Percentiles rank a stretch among this genome's conserved stretches.
Evolutionary conservation across 2,113 vertebrate genomes (phyloP).

Genomic region (Solea senegalensis): DNA sequence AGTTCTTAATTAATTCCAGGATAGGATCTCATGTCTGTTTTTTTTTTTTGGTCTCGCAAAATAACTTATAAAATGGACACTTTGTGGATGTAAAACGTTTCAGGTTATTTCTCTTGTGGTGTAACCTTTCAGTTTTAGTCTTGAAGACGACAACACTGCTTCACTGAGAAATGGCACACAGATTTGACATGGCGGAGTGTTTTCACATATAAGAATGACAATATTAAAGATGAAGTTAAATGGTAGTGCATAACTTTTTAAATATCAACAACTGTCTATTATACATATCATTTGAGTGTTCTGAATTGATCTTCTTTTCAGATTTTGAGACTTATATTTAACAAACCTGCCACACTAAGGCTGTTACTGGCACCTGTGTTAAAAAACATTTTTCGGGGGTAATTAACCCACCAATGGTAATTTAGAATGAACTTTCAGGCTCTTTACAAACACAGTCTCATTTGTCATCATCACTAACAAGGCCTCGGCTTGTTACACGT

Average conservation of each 20-base stretch:
- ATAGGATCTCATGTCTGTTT: conserved; percentile 36
- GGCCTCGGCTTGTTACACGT: conserved; percentile 2
- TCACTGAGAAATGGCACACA: background rate
- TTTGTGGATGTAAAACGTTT: conserved; percentile 22
- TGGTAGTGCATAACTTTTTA: no score
- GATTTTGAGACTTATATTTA: no score
- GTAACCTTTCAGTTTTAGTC: conserved; percentile 22
- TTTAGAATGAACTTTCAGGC: background rate
- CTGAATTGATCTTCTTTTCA: no score
- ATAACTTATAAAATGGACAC: conserved; percentile 35
- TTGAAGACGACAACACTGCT: background rate
- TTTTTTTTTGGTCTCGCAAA: conserved; percentile 2
- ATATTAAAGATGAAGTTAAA: no score
- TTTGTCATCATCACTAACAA: conserved; percentile 5
- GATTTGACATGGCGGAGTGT: background rate
- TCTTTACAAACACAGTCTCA: conserved; percentile 2
- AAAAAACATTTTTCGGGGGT: no score
- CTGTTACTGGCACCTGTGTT: no score
- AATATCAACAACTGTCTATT: no score
- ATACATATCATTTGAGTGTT: no score
- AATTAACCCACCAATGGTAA: background rate
- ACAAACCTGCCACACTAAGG: no score
- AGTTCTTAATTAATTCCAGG: conserved; percentile 65
- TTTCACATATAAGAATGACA: no score
- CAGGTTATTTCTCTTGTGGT: background rate